Percentiles rank a stretch among this genome's conserved stretches.
These are phyloP conservation scores for Hoplias malabaricus DNA, from an alignment of 2,113 vertebrate species.

Conservation along the genomic window DNA sequence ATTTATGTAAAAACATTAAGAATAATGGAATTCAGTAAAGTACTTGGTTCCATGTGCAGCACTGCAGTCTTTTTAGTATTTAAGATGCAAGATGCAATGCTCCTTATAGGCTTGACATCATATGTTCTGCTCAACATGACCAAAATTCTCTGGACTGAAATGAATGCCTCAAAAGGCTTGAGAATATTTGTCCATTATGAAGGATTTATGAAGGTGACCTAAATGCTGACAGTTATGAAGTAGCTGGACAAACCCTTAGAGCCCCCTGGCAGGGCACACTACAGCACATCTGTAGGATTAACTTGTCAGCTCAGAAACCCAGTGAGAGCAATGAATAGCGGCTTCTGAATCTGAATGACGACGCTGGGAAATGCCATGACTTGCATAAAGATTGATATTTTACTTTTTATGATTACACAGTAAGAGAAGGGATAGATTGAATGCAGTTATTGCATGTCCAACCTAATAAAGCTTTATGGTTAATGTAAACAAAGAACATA, in stretches of 20 bases:
- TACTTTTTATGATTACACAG: slow-evolving; percentile 4
- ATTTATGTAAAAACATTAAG: too few species aligned
- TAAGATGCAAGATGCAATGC: neutral
- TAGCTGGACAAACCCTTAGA: neutral
- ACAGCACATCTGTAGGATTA: slow-evolving; percentile 37
- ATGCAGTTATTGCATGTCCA: neutral
- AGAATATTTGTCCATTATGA: neutral
- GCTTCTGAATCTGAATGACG: neutral
- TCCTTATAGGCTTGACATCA: neutral
- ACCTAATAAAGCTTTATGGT: neutral
- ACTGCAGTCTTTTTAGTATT: neutral
- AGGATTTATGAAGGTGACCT: slow-evolving; percentile 39
- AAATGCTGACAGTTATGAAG: slow-evolving; percentile 10
- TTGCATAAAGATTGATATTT: slow-evolving; percentile 17
- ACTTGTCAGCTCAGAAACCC: slow-evolving; percentile 22
- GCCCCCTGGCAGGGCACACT: neutral
- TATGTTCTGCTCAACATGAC: neutral
- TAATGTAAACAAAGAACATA: neutral
- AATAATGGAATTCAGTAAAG: too few species aligned
- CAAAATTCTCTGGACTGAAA: neutral
- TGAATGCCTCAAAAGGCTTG: slow-evolving; percentile 1
- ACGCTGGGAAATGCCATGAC: neutral
- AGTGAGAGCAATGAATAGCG: slow-evolving; percentile 22
- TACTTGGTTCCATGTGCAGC: neutral
- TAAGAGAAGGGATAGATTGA: neutral